phyloP scores from a whole-genome alignment of 1,140 invertebrate species.

The Atopsyche davidsoni region DNA sequence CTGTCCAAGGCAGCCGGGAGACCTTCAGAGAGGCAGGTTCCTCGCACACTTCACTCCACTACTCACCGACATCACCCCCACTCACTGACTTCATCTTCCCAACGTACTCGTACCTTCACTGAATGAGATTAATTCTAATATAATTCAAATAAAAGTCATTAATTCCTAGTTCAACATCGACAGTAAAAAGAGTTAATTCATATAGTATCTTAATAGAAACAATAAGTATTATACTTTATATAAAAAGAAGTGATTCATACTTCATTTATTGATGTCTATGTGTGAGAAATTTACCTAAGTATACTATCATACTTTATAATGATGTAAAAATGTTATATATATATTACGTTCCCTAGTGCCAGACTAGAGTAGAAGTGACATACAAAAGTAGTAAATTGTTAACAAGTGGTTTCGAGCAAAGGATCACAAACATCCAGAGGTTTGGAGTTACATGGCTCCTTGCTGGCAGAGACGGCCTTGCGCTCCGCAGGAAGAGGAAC shows the following conservation, averaged over 20 bases:
- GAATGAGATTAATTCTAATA: too few relatives aligned
- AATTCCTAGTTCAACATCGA: neutral
- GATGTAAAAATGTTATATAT: neutral
- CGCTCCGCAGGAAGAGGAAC: neutral
- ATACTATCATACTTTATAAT: slow-evolving; percentile 2
- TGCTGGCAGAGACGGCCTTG: slow-evolving; percentile 6
- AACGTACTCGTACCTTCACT: too few relatives aligned
- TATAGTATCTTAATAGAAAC: too few relatives aligned
- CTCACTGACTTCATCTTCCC: too few relatives aligned
- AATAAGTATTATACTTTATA: too few relatives aligned
- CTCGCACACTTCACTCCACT: too few relatives aligned
- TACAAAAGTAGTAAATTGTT: slow-evolving; percentile 18
- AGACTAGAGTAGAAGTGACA: slow-evolving; percentile 10
- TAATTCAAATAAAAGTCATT: too few relatives aligned
- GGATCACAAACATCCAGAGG: slow-evolving; percentile 20
- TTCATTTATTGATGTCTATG: too few relatives aligned
- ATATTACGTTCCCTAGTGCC: slow-evolving; percentile 13
- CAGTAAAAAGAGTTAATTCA: neutral
- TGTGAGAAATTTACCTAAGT: slow-evolving; percentile 11
- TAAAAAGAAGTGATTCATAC: too few relatives aligned
- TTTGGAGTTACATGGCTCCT: slow-evolving; percentile 12
- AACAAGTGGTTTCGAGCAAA: slow-evolving; percentile 29
- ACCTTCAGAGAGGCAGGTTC: too few relatives aligned
- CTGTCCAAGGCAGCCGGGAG: too few relatives aligned
- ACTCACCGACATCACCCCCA: neutral